Percentiles rank a stretch among this genome's conserved stretches.
phyloP scores from a whole-genome alignment of 2,113 vertebrate genomes.

The Cichladusa arquata region DNA sequence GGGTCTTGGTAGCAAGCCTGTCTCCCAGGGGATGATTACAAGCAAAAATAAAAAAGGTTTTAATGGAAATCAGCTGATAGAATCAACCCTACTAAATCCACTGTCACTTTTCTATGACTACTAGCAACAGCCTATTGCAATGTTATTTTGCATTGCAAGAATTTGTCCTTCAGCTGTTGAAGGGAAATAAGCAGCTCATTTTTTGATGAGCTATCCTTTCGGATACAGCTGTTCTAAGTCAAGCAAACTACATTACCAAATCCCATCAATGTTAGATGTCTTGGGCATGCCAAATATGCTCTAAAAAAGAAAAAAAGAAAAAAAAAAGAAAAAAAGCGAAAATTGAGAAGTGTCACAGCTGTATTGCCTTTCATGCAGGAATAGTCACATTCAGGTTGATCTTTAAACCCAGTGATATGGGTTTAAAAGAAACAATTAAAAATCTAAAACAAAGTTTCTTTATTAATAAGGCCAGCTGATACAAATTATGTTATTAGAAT shows the following conservation, averaged over 20 bases:
- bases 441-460: neutral
- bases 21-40: neutral
- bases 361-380: neutral
- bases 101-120: neutral
- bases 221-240: neutral
- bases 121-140: neutral
- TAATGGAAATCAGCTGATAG: neutral
- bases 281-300: neutral
- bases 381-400: neutral
- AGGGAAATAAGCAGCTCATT: neutral
- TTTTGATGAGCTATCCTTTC: neutral
- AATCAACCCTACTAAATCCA: neutral
- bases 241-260: neutral
- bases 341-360: neutral
- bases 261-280: neutral
- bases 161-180: neutral
- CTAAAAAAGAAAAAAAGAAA: neutral
- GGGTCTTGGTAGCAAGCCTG: neutral
- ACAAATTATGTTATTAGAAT: neutral
- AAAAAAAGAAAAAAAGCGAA: neutral
- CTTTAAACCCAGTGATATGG: neutral
- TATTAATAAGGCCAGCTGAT: neutral
- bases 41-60: neutral
- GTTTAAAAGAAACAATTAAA: neutral
- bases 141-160: neutral